Base-by-base conservation (phyloP, 2,888 invertebrate species). In the Sinodicranocentrus sp. region DNA sequence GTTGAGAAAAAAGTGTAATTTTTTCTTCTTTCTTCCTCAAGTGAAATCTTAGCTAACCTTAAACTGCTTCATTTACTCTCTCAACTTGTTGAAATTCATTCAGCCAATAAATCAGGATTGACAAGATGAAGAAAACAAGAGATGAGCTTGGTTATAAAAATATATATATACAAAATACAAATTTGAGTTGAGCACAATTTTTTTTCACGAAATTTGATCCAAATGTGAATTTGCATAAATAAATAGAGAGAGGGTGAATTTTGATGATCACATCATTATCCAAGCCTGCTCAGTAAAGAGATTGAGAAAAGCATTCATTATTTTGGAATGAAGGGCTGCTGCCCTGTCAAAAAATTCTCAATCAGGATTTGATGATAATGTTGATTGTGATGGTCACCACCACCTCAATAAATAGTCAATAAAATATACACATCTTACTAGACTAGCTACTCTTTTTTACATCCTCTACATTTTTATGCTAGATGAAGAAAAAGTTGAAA, bases 341-440 rank as follows among this genome's bases (percentile, higher is more conserved):
- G 67, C 65, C 82, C 73, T 82, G 82, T 82, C 82, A 82, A 82
- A 82, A 73, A n/a, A n/a, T n/a, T 82, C 59, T 63, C 68, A 75
- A 75, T 80, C 73, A 82, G 71, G 57, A 39, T 79, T 72, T 59
- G 52, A 57, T 33, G 26, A 65, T 65, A 57, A 21, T 39, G 54
- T n/a, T 52, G n/a, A 43, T 68, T 67, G 28, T 43, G 63, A 72
- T 70, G 70, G 43, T 73, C 17, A 43, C 43, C 33, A 57, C 67
- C 59, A 71, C 65, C 72, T 65, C 54, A 39, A 59, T 39, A 39
- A 17, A 71, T 43, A 8, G 8, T n/a, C 28, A 28, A 54, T 48
- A 19, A 23, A 57, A 63, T 67, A 67, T 54, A 21, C 39, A 13
- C 13, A 61, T 48, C 52, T 48, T 67, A n/a, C 52, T 6, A n/a